phyloP scores from a whole-genome alignment of 2,797 vertebrate genomes.

The Coccyzus lansbergi region DNA sequence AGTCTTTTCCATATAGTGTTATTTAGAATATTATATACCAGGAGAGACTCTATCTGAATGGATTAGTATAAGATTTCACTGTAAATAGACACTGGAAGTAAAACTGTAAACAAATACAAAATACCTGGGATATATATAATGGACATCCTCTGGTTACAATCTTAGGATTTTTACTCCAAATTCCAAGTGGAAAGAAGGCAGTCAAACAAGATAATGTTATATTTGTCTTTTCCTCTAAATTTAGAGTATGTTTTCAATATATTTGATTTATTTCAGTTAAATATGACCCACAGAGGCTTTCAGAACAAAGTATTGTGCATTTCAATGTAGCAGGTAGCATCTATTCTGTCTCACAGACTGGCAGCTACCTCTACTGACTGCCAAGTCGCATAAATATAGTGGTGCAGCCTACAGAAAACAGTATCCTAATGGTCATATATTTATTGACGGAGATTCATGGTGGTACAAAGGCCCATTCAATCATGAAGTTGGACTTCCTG shows the following conservation, averaged over 20 bases:
- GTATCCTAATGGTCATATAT: slow-evolving; percentile 46
- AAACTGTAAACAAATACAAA: neutral
- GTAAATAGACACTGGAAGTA: neutral
- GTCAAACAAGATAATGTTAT: neutral
- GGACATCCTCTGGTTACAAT: neutral
- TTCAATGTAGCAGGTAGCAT: slow-evolving; percentile 3
- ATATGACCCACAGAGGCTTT: neutral
- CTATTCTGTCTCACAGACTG: slow-evolving; percentile 34
- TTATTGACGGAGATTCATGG: slow-evolving; percentile 9
- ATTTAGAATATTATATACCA: neutral
- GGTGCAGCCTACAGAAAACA: neutral
- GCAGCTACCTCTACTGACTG: slow-evolving; percentile 17
- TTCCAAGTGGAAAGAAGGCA: neutral
- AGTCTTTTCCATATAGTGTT: neutral
- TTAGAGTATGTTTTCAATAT: neutral
- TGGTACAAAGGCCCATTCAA: slow-evolving; percentile 23
- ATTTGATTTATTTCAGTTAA: neutral
- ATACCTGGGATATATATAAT: neutral
- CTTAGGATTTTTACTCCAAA: neutral
- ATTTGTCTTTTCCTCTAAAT: neutral
- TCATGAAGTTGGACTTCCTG: slow-evolving; percentile 4
- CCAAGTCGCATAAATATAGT: slow-evolving; percentile 34
- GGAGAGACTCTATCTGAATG: neutral
- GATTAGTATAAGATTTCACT: neutral
- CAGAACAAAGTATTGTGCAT: neutral